Conservation (phyloP, 2,797 vertebrate species). For the Leucoraja ocellata region DNA sequence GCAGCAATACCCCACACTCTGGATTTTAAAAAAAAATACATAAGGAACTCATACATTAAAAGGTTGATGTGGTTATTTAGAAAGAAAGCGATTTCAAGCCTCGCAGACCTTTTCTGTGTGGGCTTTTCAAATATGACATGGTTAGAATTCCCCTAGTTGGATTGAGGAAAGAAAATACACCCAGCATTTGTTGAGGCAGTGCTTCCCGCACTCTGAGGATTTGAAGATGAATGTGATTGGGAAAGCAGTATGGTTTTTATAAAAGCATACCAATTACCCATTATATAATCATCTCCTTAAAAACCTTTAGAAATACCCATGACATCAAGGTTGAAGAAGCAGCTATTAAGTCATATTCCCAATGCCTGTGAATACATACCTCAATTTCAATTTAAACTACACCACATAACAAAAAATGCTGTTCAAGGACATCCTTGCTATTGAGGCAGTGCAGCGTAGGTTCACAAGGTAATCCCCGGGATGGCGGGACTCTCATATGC, state of each 20-base stretch:
- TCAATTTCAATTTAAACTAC: neutral
- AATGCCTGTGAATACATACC: neutral
- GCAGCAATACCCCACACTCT: slow-evolving; percentile 52
- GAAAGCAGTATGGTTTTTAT: neutral
- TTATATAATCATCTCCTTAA: neutral
- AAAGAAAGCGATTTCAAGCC: slow-evolving; percentile 2
- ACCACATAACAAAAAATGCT: neutral
- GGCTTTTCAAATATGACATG: neutral
- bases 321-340: neutral
- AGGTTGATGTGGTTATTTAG: slow-evolving; percentile 35
- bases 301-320: neutral
- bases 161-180: slow-evolving; percentile 3
- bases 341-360: neutral
- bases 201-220: neutral
- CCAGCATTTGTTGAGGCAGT: neutral
- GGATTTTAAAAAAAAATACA: slow-evolving; percentile 49
- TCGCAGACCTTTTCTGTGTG: neutral
- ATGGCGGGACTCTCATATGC: too few relatives aligned
- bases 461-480: too few relatives aligned
- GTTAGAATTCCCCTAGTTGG: neutral
- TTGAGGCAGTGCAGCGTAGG: too few relatives aligned
- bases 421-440: neutral
- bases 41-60: slow-evolving; percentile 43
- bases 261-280: neutral
- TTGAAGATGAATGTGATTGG: too few relatives aligned